Percentiles rank a stretch among this genome's conserved stretches.
Conservation (phyloP, 2,113 vertebrate genomes). For the Mesocricetus auratus region DNA sequence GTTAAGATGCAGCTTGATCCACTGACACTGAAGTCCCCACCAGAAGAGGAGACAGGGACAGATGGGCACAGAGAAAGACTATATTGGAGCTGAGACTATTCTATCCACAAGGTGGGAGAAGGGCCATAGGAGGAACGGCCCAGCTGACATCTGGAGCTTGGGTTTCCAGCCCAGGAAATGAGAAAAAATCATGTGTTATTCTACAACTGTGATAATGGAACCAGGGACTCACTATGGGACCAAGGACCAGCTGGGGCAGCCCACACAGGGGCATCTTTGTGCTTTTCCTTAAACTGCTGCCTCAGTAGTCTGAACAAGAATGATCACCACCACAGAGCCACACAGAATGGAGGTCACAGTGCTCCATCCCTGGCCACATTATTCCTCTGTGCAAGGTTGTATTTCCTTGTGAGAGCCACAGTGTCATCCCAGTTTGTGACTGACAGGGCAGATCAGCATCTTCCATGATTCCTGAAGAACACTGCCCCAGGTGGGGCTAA, state of each 20-base stretch:
- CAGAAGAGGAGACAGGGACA: background rate
- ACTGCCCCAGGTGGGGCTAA: background rate
- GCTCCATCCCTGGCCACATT: accelerated
- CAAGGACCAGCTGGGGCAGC: accelerated
- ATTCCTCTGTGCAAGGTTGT: background rate
- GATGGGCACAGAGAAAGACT: background rate
- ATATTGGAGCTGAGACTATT: accelerated
- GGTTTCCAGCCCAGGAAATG: background rate
- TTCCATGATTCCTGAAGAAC: background rate
- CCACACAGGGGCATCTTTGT: background rate
- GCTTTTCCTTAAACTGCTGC: accelerated
- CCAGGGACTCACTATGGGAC: background rate
- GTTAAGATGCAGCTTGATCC: background rate
- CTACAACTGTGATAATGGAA: too few relatives aligned
- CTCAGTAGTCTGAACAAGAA: background rate
- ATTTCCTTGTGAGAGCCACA: background rate
- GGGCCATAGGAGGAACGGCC: background rate
- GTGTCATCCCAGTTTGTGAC: background rate
- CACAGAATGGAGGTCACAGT: accelerated
- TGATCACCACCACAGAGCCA: background rate
- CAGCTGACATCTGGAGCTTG: accelerated
- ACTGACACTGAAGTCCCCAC: too few relatives aligned
- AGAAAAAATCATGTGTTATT: background rate
- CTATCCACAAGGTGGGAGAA: background rate
- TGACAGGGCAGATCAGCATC: background rate